Percentiles rank a stretch among this genome's conserved stretches.
These are phyloP conservation scores for Brienomyrus longianalis DNA, from an alignment of 2,113 vertebrate species.

Conservation along the genomic window DNA sequence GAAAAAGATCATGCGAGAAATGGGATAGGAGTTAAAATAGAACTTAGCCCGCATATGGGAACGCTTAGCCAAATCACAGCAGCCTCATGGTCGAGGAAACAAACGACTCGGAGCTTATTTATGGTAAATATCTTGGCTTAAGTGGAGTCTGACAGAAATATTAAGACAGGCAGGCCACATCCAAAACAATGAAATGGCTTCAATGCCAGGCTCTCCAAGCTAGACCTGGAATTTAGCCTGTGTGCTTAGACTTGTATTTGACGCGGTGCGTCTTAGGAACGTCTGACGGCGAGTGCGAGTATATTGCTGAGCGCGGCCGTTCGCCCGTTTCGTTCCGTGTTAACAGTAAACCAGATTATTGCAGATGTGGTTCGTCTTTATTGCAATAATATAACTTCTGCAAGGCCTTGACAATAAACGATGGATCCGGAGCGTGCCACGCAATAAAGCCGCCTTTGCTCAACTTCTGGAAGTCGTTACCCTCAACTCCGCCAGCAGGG, in stretches of 20 bases:
- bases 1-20: conserved; percentile 19
- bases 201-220: not conserved
- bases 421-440: conserved; percentile 48
- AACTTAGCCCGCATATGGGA: conserved; percentile 38
- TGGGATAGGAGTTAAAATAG: conserved; percentile 23
- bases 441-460: conserved; percentile 37
- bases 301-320: conserved; percentile 25
- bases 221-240: not conserved
- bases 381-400: conserved; percentile 33
- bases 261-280: not conserved
- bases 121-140: conserved; percentile 38
- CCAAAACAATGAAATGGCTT: conserved; percentile 10
- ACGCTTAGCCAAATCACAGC: conserved; percentile 32
- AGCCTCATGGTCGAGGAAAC: conserved; percentile 28
- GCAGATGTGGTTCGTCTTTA: conserved; percentile 37
- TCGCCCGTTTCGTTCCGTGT: conserved; percentile 36
- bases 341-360: conserved; percentile 37
- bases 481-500: not conserved
- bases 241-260: not conserved
- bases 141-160: conserved; percentile 34
- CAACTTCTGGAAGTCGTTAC: not conserved
- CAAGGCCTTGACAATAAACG: conserved; percentile 39
- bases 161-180: conserved; percentile 11
- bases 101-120: conserved; percentile 32
- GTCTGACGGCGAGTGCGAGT: conserved; percentile 26